Base-by-base conservation (phyloP, 2,113 vertebrate genomes). In the Malurus elegans region DNA sequence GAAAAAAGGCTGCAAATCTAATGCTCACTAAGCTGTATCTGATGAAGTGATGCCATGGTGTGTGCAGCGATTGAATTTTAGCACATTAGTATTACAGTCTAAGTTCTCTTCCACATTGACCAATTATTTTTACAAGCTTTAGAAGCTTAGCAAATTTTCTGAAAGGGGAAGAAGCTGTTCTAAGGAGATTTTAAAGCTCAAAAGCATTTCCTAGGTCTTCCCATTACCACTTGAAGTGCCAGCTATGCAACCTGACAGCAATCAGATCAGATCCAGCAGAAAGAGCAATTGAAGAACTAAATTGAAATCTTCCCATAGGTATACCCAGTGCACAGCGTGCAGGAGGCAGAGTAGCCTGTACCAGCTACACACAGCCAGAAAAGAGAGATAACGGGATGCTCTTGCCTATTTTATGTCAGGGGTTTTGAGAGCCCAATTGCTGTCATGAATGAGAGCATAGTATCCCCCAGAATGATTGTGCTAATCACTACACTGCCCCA, bases 221-320 rank as follows among this genome's bases (percentile, higher is more conserved):
- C 61, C 24, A 29, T 83, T 92, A 75, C 54, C 56, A 54, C 42
- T 28, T 76, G 80, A 92, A 97, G 88, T 14, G 4, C 50, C 70
- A 95, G 80, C 79, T 86, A 57, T 31, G 57, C 64, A 88, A 90
- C 45, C 67, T 78, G 74, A 76, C 29, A 47, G 56, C 89, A 95
- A 83, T 86, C 92, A 96, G 60, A 94, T 69, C 50, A 75, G 61
- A 75, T 19, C 67, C 48, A 91, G 56, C 56, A 91, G 86, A 96
- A 97, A 86, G 96, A 94, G 82, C 74, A 95, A 47, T 53, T 85
- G 47, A 44, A 95, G 66, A 94, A 79, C 45, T 84, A 80, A 96
- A 94, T 4, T 56, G 86, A 94, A 92, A 94, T 90, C 83, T 91
- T 86, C 64, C 42, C 74, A 54, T 44, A 75, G 56, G 70, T 72